Evolutionary conservation across 2,888 invertebrate species (phyloP).

Genomic region (Drosophila nigritarsus): DNA sequence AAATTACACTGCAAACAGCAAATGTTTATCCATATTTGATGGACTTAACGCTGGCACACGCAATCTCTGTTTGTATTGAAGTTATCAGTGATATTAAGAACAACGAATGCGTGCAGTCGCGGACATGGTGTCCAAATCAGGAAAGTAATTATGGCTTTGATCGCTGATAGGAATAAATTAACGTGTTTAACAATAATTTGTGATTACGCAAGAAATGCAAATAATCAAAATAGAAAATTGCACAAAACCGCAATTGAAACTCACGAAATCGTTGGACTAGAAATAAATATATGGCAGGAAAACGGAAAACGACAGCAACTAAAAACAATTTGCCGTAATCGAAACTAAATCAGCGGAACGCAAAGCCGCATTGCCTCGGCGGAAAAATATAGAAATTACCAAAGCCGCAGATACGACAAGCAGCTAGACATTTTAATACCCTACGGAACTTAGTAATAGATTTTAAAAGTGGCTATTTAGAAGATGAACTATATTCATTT

Average conservation of each 20-base stretch:
- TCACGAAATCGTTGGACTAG: slow-evolving; percentile 21
- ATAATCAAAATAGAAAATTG: slow-evolving; percentile 43
- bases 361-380: slow-evolving; percentile 49
- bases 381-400: slow-evolving; percentile 31
- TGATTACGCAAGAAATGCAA: slow-evolving; percentile 53
- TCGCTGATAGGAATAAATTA: slow-evolving; percentile 34
- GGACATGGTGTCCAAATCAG: not conserved
- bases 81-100: slow-evolving; percentile 53
- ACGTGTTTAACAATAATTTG: slow-evolving; percentile 15
- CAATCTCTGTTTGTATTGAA: slow-evolving; percentile 59
- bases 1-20: slow-evolving; percentile 72
- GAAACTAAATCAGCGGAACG: slow-evolving; percentile 77
- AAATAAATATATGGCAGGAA: slow-evolving; percentile 29
- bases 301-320: slow-evolving; percentile 58
- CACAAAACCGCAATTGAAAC: slow-evolving; percentile 59
- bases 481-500: not conserved
- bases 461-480: not conserved
- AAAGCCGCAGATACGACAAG: slow-evolving; percentile 20
- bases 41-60: slow-evolving; percentile 45
- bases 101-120: slow-evolving; percentile 14
- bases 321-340: slow-evolving; percentile 79
- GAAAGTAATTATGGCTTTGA: slow-evolving; percentile 45
- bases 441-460: not conserved
- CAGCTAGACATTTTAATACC: slow-evolving; percentile 18
- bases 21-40: slow-evolving; percentile 64